Conservation (phyloP, 2,113 vertebrate genomes). For the Perccottus glenii region DNA sequence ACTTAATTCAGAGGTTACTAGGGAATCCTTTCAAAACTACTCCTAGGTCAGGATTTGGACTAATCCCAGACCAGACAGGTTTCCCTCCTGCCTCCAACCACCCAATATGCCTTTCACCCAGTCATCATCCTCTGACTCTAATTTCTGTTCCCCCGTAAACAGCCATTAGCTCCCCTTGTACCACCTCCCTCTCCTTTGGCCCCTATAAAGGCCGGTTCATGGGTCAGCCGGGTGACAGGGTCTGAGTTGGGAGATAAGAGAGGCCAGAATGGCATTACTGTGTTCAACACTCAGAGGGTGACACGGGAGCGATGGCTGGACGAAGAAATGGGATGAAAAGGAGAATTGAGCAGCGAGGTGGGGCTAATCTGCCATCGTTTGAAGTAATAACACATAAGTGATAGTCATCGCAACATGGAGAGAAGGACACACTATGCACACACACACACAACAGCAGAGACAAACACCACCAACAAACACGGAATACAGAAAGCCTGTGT, state of each 20-base stretch:
- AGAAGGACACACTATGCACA: conserved; percentile 16
- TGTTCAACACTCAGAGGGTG: conserved; percentile 62
- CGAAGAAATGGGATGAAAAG: conserved; percentile 50
- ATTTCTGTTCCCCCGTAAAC: conserved; percentile 14
- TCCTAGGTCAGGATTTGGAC: no score
- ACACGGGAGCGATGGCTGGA: conserved; percentile 46
- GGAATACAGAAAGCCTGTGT: conserved; percentile 49
- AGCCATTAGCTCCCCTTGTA: conserved; percentile 24
- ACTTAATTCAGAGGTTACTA: no score
- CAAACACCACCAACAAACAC: conserved; percentile 54
- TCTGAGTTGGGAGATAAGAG: conserved; percentile 79
- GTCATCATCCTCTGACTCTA: neutral
- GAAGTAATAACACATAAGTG: conserved; percentile 73
- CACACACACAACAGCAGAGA: conserved; percentile 21
- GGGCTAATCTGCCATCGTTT: conserved; percentile 75
- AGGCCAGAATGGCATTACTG: conserved; percentile 74
- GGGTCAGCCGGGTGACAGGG: conserved; percentile 74
- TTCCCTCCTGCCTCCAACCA: neutral
- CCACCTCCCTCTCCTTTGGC: conserved; percentile 9
- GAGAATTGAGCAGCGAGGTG: conserved; percentile 35
- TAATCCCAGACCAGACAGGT: no score
- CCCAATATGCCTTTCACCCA: conserved; percentile 18
- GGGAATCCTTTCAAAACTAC: no score
- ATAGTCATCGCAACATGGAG: conserved; percentile 74
- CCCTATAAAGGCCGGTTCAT: conserved; percentile 65